Evolutionary conservation across 2,888 invertebrate species (phyloP), one percentile per base, ranked within the genome.

Genomic region (Periphyllus acericola): DNA sequence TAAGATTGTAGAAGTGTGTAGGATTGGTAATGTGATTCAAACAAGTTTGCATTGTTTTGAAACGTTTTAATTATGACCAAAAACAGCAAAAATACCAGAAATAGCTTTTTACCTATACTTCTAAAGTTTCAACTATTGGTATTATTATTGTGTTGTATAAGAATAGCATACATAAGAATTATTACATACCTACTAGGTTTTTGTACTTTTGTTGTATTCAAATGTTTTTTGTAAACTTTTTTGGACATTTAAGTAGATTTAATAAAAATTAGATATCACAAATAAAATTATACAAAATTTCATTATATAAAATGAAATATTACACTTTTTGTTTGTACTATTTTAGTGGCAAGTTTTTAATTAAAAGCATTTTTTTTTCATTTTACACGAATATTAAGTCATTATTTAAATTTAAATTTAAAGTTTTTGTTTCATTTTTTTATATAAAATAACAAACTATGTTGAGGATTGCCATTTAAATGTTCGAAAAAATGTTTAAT

Each of bases 51-150:
- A 40, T 83, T 66, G 83, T 84, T 76, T 66, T 76, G 66, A 75
- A 84, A 84, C 32, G 34, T 75, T 76, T 32, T 76, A 60, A 75
- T 75, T 75, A 83, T 83, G 34, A 55, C 82, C 52, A 83, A 72
- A 72, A 83, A 72, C 17, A 83, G 55, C 32, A 55, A 52, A 72
- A n/a, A 19, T 52, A 0, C 72, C 17, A 52, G 72, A 46, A 72
- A 36, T 52, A 71, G 0, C 19, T 32, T 55, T 81, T 36, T 74
- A 36, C 34, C 34, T 34, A 36, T 25, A 36, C 25, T 21, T 36
- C 19, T 74, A 8, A 74, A 21, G 34, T 34, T 19, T 21, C 36
- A 8, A 21, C 9, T n/a, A n/a, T 68, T 14, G 3, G n/a, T n/a
- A n/a, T 68, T n/a, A 68, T 25, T 66, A 66, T 66, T 66, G 6